A percentile compares a stretch with the other conserved stretches of the same genome.
phyloP scores from a whole-genome alignment of 2,888 invertebrate species.

The Helicoverpa assulta region DNA sequence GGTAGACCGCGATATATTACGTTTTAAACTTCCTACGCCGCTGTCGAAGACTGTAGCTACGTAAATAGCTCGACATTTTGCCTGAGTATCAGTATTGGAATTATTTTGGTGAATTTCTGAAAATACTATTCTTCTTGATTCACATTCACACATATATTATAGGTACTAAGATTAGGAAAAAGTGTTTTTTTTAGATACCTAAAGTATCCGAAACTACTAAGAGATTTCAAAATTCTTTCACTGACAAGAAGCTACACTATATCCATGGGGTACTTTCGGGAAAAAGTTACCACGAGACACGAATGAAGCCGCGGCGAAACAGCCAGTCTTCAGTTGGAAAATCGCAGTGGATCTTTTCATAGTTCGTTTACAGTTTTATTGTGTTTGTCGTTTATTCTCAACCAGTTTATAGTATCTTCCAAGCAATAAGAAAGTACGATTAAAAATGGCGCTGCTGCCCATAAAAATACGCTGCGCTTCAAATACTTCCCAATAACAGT shows the following conservation, averaged over 20 bases:
- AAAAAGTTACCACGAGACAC: too few species aligned
- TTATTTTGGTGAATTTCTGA: constrained; percentile 5
- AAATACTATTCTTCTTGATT: too few species aligned
- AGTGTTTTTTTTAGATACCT: too few species aligned
- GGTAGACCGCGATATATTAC: constrained; percentile 67
- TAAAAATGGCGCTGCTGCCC: constrained; percentile 37
- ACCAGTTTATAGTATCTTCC: constrained; percentile 11
- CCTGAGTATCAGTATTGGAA: constrained; percentile 24
- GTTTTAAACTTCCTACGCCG: constrained; percentile 58
- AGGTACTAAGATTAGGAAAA: too few species aligned
- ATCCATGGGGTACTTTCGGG: too few species aligned
- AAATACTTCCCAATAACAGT: constrained; percentile 31
- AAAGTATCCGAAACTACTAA: too few species aligned
- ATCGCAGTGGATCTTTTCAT: background rate
- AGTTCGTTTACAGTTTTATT: constrained; percentile 31
- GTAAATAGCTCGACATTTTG: constrained; percentile 39
- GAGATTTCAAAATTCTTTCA: too few species aligned
- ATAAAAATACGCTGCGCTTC: constrained; percentile 25
- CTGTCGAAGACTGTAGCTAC: constrained; percentile 50
- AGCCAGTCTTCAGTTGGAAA: constrained; percentile 8
- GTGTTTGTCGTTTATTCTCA: constrained; percentile 12
- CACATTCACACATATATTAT: too few species aligned
- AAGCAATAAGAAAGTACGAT: constrained; percentile 36
- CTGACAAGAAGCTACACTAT: too few species aligned
- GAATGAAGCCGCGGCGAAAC: too few species aligned